Evolutionary conservation across 2,888 invertebrate genomes (phyloP).

Genomic region (Abrostola triplasia): DNA sequence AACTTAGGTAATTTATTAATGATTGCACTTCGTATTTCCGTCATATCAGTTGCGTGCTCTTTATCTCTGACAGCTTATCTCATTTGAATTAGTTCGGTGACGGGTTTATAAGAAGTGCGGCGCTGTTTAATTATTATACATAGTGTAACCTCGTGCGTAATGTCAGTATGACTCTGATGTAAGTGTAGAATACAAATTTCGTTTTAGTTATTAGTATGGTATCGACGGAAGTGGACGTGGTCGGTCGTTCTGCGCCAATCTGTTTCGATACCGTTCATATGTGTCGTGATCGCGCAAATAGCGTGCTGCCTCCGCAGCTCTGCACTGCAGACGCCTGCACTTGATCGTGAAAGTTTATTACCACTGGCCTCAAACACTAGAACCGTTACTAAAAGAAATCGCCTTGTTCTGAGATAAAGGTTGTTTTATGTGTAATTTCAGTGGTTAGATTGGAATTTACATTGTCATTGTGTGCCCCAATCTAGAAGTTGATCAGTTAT

Average conservation of each 20-base stretch:
- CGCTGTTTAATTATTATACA: constrained; percentile 34
- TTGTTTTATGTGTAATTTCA: constrained; percentile 66
- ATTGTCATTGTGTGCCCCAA: constrained; percentile 48
- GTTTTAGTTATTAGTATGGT: constrained; percentile 75
- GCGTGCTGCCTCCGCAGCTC: constrained; percentile 72
- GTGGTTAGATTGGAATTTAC: constrained; percentile 57
- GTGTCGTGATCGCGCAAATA: constrained; percentile 71
- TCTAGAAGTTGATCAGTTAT: constrained; percentile 33
- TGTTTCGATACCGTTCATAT: constrained; percentile 64
- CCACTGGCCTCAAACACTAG: constrained; percentile 81
- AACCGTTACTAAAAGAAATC: constrained; percentile 84
- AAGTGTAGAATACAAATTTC: constrained; percentile 57
- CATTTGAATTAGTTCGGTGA: constrained; percentile 32
- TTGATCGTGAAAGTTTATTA: constrained; percentile 86
- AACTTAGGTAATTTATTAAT: constrained; percentile 25
- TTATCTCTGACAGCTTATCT: constrained; percentile 52
- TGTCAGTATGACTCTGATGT: constrained; percentile 43
- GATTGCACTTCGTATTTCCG: constrained; percentile 33
- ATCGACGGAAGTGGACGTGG: constrained; percentile 80
- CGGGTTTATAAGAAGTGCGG: constrained; percentile 25
- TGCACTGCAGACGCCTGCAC: constrained; percentile 76
- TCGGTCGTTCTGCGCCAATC: constrained; percentile 60
- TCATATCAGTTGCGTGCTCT: constrained; percentile 45
- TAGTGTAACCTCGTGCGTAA: constrained; percentile 38
- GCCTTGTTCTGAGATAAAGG: constrained; percentile 68